These are phyloP conservation scores for Artemia sp. DNA, from an alignment of 2,888 invertebrate genomes.

Conservation along the genomic window DNA sequence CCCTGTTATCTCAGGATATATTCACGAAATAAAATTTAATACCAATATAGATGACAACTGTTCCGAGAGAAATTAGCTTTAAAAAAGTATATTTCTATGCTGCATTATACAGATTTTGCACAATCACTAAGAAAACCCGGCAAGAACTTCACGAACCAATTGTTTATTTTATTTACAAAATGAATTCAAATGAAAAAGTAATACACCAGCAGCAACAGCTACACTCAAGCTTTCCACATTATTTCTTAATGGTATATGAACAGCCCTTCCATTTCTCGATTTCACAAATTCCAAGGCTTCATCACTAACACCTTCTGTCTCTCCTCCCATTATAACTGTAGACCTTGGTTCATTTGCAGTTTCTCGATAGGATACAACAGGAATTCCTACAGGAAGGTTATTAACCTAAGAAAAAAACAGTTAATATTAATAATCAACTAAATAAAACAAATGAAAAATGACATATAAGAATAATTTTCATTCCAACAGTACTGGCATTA, in stretches of 20 bases:
- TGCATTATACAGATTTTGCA: too few relatives aligned
- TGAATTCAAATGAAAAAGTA: constrained; percentile 31
- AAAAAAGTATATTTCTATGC: too few relatives aligned
- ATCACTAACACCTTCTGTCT: constrained; percentile 66
- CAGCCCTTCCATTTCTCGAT: constrained; percentile 41
- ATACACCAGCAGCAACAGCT: constrained; percentile 59
- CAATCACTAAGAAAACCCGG: too few relatives aligned
- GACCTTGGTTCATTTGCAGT: constrained; percentile 40
- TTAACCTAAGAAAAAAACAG: background rate
- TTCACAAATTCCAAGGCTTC: constrained; percentile 47
- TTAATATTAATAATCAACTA: background rate
- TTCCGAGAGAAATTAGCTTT: too few relatives aligned
- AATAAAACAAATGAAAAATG: background rate
- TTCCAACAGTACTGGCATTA: too few relatives aligned
- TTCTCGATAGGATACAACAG: constrained; percentile 45
- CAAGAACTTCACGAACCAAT: background rate
- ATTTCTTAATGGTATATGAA: constrained; percentile 60
- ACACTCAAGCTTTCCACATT: constrained; percentile 70
- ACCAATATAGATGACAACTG: too few relatives aligned
- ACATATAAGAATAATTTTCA: too few relatives aligned
- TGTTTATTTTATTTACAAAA: background rate
- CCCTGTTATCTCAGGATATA: too few relatives aligned
- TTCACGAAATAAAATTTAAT: too few relatives aligned
- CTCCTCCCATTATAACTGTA: constrained; percentile 65
- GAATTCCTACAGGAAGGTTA: constrained; percentile 32